phyloP scores from a whole-genome alignment of 2,797 vertebrate genomes.

The Neopelma chrysocephalum region DNA sequence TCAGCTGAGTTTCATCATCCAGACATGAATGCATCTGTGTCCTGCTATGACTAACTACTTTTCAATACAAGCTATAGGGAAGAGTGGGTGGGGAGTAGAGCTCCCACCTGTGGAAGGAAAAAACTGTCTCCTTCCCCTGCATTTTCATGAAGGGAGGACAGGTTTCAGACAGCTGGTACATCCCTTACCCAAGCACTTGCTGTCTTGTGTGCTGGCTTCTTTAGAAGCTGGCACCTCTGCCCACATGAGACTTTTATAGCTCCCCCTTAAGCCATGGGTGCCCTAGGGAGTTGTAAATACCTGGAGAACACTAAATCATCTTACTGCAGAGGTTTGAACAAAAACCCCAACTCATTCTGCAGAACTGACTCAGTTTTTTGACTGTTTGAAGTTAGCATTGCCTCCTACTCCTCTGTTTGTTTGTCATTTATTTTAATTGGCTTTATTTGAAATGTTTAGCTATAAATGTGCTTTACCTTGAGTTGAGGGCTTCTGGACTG shows the following conservation, averaged over 20 bases:
- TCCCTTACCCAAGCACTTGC: background rate
- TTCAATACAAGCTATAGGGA: background rate
- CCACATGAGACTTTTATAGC: background rate
- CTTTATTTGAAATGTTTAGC: background rate
- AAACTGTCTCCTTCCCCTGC: background rate
- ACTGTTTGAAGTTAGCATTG: background rate
- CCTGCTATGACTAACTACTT: slow-evolving; percentile 27
- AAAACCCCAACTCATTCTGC: background rate
- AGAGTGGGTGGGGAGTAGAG: background rate
- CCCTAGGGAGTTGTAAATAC: background rate
- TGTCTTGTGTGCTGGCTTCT: background rate
- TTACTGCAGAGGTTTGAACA: background rate
- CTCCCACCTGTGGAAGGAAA: background rate
- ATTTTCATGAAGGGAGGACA: background rate
- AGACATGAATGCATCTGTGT: background rate
- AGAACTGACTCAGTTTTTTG: background rate
- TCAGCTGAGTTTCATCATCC: background rate
- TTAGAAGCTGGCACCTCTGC: background rate
- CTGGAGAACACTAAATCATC: background rate
- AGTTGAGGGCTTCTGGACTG: background rate
- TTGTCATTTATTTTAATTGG: background rate
- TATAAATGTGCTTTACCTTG: background rate
- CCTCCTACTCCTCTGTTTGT: background rate
- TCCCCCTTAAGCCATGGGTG: background rate
- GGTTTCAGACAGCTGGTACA: background rate